Base-by-base conservation (phyloP, 2,797 vertebrate species). In the Pagetopsis macropterus region DNA sequence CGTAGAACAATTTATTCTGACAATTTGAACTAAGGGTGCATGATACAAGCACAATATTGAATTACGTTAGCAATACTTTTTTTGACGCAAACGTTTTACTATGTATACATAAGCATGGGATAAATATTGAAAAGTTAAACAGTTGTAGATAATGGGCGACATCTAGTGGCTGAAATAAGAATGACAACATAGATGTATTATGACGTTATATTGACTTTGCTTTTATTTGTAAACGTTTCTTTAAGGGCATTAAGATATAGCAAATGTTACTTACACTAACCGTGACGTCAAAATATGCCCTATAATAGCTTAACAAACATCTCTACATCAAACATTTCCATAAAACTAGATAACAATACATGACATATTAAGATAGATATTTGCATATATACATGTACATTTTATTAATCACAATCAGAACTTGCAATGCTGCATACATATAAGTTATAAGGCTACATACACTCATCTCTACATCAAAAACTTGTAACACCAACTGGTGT, bases 131-230 rank as follows among this genome's bases (percentile, higher is more conserved):
- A 21, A 45, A 13, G 37, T 15, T 58, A 9, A 57, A 9, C 6
- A 40, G 37, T n/a, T 78, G 21, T 65, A 31, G 58, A 50, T 75
- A 63, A 73, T 48, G 33, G 31, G 40, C 11, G 89, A 70, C 90
- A 91, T 71, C 90, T 90, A 84, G 84, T 72, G 91, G 78, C 13
- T 17, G 17, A 81, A 67, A 52, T 31, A 15, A 10, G 9, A 27
- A 77, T 16, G 2, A 58, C 63, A 77, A 41, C 10, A 62, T 3
- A 48, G 19, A 63, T 15, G 2, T 5, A 37, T 33, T 0, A 48
- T 19, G n/a, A 11, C n/a, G 44, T 33, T 27, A 27, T 27, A 27
- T 27, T 27, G 23, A 27, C 23, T 27, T 27, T 27, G 3, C 23
- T 27, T 27, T 27, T 27, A 27, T 27, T 27, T 27, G 1, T 0